Evolutionary conservation across 1,140 invertebrate genomes (phyloP).

Genomic region (Dreissena rostriformis): DNA sequence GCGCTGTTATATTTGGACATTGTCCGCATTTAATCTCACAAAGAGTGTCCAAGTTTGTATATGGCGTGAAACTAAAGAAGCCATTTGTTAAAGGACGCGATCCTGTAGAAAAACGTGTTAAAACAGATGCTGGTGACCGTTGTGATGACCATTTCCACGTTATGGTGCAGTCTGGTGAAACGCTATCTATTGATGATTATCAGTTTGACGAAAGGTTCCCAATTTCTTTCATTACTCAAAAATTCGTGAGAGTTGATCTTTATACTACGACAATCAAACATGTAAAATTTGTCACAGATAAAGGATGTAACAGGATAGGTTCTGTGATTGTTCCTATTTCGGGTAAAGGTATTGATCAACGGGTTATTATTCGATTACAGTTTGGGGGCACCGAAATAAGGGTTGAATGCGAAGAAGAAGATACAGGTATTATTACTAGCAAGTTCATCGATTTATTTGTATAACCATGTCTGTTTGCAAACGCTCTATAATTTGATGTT

Average conservation of each 20-base stretch:
- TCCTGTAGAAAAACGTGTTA: no score
- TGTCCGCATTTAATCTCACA: neutral
- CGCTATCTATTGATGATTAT: neutral
- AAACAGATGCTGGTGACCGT: no score
- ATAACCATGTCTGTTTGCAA: no score
- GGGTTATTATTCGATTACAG: neutral
- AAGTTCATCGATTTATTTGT: neutral
- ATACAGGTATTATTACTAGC: neutral
- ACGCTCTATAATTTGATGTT: no score
- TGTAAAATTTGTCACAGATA: neutral
- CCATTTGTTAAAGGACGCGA: no score
- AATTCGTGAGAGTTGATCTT: neutral
- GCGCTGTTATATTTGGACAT: neutral
- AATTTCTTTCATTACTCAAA: neutral
- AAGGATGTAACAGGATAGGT: conserved; percentile 1
- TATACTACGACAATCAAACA: neutral
- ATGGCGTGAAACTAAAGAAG: no score
- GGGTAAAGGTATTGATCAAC: neutral
- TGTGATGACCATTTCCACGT: neutral
- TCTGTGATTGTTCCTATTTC: neutral
- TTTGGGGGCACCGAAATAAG: conserved; percentile 10
- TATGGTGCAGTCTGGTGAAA: neutral
- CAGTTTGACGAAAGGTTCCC: neutral
- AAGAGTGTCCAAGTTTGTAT: neutral
- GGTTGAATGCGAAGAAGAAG: conserved; percentile 7